These are phyloP conservation scores for Drosophila mimica DNA, from an alignment of 2,888 invertebrate genomes.

Conservation along the genomic window DNA sequence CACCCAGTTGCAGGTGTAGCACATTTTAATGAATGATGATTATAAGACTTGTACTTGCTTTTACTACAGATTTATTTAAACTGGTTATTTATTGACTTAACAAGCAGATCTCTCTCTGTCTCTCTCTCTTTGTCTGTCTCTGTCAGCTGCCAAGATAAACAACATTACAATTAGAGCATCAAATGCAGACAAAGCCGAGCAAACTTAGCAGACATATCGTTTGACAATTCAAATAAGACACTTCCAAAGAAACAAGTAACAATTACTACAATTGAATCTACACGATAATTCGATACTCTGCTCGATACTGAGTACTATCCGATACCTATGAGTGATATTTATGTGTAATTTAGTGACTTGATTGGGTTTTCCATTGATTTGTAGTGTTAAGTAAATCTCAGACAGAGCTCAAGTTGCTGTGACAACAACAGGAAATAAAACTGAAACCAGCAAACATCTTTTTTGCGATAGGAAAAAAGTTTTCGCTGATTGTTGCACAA, in stretches of 20 bases:
- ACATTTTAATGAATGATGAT: constrained; percentile 66
- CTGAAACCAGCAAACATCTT: constrained; percentile 1
- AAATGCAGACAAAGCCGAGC: constrained; percentile 56
- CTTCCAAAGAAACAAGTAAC: constrained; percentile 11
- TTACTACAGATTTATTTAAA: constrained; percentile 53
- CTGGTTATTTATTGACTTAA: constrained; percentile 63
- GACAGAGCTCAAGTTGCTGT: not conserved
- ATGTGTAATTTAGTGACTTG: not conserved
- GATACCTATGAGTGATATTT: not conserved
- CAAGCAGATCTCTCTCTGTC: constrained; percentile 16
- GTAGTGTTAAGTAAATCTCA: not conserved
- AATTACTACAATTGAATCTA: not conserved
- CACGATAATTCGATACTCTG: not conserved
- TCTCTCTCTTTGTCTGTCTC: constrained; percentile 23
- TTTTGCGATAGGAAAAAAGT: not conserved
- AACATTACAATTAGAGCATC: constrained; percentile 70
- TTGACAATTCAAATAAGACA: constrained; percentile 34
- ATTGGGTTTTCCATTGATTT: not conserved
- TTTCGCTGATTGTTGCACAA: not conserved
- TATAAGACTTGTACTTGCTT: constrained; percentile 38
- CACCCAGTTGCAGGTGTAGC: constrained; percentile 41
- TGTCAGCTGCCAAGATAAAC: constrained; percentile 35
- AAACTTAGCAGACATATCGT: constrained; percentile 39
- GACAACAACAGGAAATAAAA: not conserved
- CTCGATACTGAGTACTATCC: not conserved